Evolutionary conservation across 2,113 vertebrate genomes (phyloP), one percentile per base, ranked within the genome.

Genomic region (Phocoena phocoena): DNA sequence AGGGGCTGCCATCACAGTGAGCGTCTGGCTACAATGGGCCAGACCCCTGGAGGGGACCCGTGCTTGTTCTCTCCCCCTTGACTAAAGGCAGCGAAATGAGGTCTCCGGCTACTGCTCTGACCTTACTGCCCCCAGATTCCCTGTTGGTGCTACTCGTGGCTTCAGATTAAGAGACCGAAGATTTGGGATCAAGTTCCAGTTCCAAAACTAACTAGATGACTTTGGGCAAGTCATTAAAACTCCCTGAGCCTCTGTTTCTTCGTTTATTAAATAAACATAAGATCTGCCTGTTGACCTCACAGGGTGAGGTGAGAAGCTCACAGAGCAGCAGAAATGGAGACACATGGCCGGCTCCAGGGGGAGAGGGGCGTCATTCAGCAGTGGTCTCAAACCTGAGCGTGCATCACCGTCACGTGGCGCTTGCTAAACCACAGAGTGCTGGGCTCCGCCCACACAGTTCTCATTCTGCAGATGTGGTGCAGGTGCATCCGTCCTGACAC

Each of bases 381-480:
- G n/a, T 28, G 84, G 67, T 3, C 65, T 86, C n/a, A 26, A 55
- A 13, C 20, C 44, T 21, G 74, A 33, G 44, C 9, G 28, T 20
- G 74, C 8, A 1, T 10, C 74, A 33, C 14, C 14, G 9, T 12
- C 50, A 2, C 20, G 10, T 7, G 6, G 6, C 0, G 31, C 50
- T 44, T 36, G 33, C 20, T 38, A 28, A 25, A 31, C 14, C 50
- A 55, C 50, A 55, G 36, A 67, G 21, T 7, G 14, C 33, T 36
- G 65, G 47, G 47, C 23, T 13, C 25, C 5, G 36, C 25, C 65
- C 65, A 53, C 7, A 12, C 33, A 20, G 47, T 13, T 67, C 5
- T 0, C 5, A 20, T 36, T 23, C 47, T 55, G 53, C 18, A 9
- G 41, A 21, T 33, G 41, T 9, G 1, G 12, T 21, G 31, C 20